These are phyloP conservation scores for Tylochromis polylepis DNA, from an alignment of 2,113 vertebrate genomes.

Conservation along the genomic window DNA sequence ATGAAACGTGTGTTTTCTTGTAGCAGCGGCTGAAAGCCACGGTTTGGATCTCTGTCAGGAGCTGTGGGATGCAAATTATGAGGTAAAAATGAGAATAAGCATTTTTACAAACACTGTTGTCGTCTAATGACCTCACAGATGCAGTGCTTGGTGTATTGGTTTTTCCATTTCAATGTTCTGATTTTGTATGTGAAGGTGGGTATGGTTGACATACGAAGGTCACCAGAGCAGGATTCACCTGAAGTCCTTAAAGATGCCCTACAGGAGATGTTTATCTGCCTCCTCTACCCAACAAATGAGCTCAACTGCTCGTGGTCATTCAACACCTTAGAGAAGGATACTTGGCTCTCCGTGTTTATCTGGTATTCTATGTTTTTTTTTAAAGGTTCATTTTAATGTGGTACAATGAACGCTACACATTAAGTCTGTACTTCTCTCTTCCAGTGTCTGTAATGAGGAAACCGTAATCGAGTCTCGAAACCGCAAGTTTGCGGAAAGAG, in stretches of 20 bases:
- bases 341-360: not conserved
- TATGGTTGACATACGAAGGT: accelerated
- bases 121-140: not conserved
- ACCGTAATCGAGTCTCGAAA: accelerated
- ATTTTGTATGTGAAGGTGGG: not conserved
- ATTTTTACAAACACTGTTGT: not conserved
- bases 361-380: conserved; percentile 12
- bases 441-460: conserved; percentile 7
- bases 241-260: accelerated
- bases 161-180: not conserved
- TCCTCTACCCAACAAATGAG: not conserved
- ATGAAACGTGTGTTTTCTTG: not conserved
- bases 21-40: not conserved
- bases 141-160: accelerated
- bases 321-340: not conserved
- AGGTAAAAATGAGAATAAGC: not conserved
- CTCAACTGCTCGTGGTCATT: conserved; percentile 58
- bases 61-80: accelerated
- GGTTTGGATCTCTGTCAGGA: not conserved
- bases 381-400: not conserved
- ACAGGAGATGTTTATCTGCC: not conserved
- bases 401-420: not conserved
- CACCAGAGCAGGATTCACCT: accelerated
- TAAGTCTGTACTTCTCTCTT: not conserved
- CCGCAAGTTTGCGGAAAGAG: not conserved